Base-by-base conservation (phyloP, 2,888 invertebrate genomes). In the Proisotoma minuta region DNA sequence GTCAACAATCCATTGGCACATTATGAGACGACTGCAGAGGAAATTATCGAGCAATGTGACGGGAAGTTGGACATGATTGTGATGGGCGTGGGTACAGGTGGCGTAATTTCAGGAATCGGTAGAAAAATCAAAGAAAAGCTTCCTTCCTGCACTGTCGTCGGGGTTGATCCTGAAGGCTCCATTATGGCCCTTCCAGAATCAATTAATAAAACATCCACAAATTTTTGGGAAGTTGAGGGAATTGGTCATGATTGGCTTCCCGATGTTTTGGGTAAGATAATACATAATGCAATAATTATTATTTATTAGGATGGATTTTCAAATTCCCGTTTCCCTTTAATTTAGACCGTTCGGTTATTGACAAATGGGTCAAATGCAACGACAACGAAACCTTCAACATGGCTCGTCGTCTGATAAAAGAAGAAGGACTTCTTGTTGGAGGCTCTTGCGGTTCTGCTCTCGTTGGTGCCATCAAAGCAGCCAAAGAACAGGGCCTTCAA, bases 171-270 rank as follows among this genome's bases (percentile, higher is more conserved):
- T 4, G 75, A 75, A 81, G 83, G 34, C 4, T 84, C 84, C 1
- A 79, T 83, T 52, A 76, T 84, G 52, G 82, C 83, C 18, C 73
- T 78, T 47, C 81, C 81, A 2, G 78, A 78, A 34, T 72, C 74
- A 1, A 62, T 81, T 4, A 82, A 84, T 77, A 66, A 73, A 56
- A 75, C 78, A 2, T 78, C 79, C 24, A 75, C 75, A 1, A 77
- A 79, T 0, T 78, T 77, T 65, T 84, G 83, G 75, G 84, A 84
- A 74, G 82, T 84, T 20, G 84, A 84, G 73, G 84, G 84, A 20
- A 81, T 83, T 60, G 84, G 84, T 10, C 84, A 83, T 74, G 84
- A 84, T 73, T 84, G 84, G 75, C 75, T 83, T 49, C 84, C 84
- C 2, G 81, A 82, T 18, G 82, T 83, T 18, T 76, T 82, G 51